These are phyloP conservation scores for Idaea aversata DNA, from an alignment of 2,888 invertebrate species.

Conservation along the genomic window DNA sequence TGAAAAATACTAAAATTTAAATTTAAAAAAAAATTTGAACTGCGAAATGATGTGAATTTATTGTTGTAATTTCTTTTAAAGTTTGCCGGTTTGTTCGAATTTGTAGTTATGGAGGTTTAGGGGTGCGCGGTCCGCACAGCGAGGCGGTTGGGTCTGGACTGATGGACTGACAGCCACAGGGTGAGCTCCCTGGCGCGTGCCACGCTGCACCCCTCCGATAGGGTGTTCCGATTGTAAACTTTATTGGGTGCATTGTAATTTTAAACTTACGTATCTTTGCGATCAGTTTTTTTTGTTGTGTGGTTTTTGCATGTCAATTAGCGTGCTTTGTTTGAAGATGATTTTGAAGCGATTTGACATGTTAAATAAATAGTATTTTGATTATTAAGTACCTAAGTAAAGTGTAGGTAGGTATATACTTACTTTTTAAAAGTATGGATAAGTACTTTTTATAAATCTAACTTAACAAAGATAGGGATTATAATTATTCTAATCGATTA, in stretches of 20 bases:
- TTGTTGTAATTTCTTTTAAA: constrained; percentile 29
- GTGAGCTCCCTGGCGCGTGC: constrained; percentile 68
- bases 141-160: constrained; percentile 70
- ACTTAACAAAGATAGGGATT: too few relatives aligned
- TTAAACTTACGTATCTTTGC: constrained; percentile 13
- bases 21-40: constrained; percentile 13
- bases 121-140: constrained; percentile 74
- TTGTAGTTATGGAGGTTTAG: constrained; percentile 32
- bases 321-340: not conserved
- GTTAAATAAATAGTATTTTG: not conserved
- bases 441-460: too few relatives aligned
- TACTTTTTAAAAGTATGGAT: too few relatives aligned
- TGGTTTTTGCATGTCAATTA: not conserved
- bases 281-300: constrained; percentile 4
- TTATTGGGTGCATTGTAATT: constrained; percentile 25
- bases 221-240: constrained; percentile 39
- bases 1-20: constrained; percentile 25
- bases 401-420: not conserved
- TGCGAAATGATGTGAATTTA: constrained; percentile 19
- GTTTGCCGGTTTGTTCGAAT: constrained; percentile 33
- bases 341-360: not conserved
- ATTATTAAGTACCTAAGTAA: not conserved
- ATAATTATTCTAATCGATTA: too few relatives aligned
- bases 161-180: constrained; percentile 46
- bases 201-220: constrained; percentile 49